phyloP scores from a whole-genome alignment of 1,140 invertebrate genomes.

The Chironomus tepperi region DNA sequence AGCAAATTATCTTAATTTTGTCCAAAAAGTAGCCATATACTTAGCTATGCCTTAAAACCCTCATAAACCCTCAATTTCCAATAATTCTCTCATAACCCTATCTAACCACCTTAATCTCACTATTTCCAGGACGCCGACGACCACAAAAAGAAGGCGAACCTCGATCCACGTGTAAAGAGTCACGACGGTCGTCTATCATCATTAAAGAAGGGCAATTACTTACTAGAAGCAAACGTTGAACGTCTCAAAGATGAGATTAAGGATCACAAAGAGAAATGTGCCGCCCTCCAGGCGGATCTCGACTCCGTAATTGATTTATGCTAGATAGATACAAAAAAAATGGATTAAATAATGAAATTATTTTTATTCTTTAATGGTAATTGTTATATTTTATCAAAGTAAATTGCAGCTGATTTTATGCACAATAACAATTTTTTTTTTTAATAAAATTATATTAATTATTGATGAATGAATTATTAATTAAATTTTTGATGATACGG shows the following conservation, averaged over 20 bases:
- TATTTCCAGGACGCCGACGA: slow-evolving; percentile 50
- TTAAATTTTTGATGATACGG: too few relatives aligned
- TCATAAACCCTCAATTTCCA: too few relatives aligned
- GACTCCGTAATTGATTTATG: slow-evolving; percentile 47
- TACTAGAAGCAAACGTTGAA: slow-evolving; percentile 76
- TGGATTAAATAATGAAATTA: not conserved
- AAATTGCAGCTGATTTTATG: not conserved
- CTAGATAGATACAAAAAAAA: not conserved
- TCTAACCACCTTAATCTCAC: not conserved
- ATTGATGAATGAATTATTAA: too few relatives aligned
- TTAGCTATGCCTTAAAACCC: too few relatives aligned
- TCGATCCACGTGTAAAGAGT: slow-evolving; percentile 52
- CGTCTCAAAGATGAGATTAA: slow-evolving; percentile 72
- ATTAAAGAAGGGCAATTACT: slow-evolving; percentile 75
- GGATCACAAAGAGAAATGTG: slow-evolving; percentile 68
- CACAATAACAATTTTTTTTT: too few relatives aligned
- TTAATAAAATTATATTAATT: too few relatives aligned
- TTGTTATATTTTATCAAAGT: not conserved
- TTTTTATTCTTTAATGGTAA: not conserved
- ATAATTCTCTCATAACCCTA: too few relatives aligned
- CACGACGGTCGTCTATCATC: slow-evolving; percentile 67
- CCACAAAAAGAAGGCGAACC: slow-evolving; percentile 55
- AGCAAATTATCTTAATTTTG: too few relatives aligned
- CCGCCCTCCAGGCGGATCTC: slow-evolving; percentile 67
- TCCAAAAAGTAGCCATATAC: too few relatives aligned